A percentile compares a stretch with the other conserved stretches of the same genome.
These are phyloP conservation scores for Borostomias antarcticus DNA, from an alignment of 2,797 vertebrate species.

Conservation along the genomic window DNA sequence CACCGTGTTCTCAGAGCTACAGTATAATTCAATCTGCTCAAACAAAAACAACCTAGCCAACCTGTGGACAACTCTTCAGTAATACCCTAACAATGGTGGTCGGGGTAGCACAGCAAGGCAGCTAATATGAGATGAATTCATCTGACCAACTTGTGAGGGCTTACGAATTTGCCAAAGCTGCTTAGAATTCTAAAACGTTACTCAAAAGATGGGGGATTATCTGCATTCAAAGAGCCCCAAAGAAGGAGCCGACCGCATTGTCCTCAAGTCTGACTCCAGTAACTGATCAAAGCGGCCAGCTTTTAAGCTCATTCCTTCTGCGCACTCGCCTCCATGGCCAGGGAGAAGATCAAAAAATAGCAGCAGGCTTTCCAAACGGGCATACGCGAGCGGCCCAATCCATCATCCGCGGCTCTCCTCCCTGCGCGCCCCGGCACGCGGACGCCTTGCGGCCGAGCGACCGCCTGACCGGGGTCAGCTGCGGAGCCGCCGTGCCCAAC, in stretches of 20 bases:
- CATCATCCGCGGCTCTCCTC: slow-evolving; percentile 67
- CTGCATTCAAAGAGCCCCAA: slow-evolving; percentile 57
- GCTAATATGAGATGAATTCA: slow-evolving; percentile 53
- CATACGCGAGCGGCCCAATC: slow-evolving; percentile 70
- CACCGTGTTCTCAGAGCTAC: not conserved
- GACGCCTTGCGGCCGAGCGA: slow-evolving; percentile 77
- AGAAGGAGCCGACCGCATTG: slow-evolving; percentile 54
- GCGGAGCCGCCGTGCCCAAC: slow-evolving; percentile 60
- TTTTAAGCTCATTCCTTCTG: slow-evolving; percentile 69
- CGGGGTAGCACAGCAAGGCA: slow-evolving; percentile 54
- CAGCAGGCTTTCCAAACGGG: slow-evolving; percentile 71
- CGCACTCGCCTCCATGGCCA: slow-evolving; percentile 69
- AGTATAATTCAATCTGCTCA: not conserved
- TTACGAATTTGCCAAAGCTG: slow-evolving; percentile 62
- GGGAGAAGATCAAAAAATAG: slow-evolving; percentile 73
- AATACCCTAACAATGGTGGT: slow-evolving; percentile 59
- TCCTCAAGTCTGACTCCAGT: slow-evolving; percentile 62
- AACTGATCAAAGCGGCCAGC: slow-evolving; percentile 73
- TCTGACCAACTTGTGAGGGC: slow-evolving; percentile 47
- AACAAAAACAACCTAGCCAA: not conserved
- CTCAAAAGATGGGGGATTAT: slow-evolving; percentile 55
- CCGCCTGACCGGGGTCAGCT: slow-evolving; percentile 75
- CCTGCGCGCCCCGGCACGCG: slow-evolving; percentile 65
- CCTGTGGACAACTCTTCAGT: slow-evolving; percentile 27
- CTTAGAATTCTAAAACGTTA: slow-evolving; percentile 57